A percentile compares a stretch with the other conserved stretches of the same genome.
These are phyloP conservation scores for Argya squamiceps DNA, from an alignment of 2,797 vertebrate species.

Conservation along the genomic window DNA sequence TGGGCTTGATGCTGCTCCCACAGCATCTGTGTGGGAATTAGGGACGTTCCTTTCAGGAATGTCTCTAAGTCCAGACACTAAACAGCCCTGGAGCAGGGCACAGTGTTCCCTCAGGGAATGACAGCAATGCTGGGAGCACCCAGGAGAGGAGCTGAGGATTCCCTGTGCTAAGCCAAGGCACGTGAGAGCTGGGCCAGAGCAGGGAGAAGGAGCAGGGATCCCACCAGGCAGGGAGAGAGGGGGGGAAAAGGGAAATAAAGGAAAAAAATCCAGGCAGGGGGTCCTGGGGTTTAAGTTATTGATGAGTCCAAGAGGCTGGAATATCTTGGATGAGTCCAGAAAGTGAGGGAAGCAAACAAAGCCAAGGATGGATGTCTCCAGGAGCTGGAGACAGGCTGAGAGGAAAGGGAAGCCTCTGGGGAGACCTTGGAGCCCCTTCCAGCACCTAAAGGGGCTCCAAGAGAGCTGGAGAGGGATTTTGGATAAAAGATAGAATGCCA, in stretches of 20 bases:
- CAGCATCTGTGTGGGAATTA: background rate
- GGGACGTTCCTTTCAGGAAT: background rate
- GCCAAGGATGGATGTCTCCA: background rate
- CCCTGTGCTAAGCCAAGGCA: background rate
- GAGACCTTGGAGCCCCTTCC: background rate
- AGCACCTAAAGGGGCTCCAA: background rate
- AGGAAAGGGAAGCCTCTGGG: background rate
- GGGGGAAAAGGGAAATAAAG: background rate
- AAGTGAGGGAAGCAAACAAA: background rate
- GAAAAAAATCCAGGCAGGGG: background rate
- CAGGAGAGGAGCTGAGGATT: background rate
- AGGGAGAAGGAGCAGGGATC: background rate
- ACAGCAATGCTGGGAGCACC: background rate
- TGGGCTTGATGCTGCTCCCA: background rate
- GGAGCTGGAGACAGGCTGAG: background rate
- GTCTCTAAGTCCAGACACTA: background rate
- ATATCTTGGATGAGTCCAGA: background rate
- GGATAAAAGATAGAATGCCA: background rate
- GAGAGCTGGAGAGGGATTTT: background rate
- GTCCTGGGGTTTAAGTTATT: background rate
- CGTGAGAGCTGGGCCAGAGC: fast-evolving
- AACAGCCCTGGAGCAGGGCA: background rate
- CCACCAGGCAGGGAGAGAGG: background rate
- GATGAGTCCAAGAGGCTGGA: background rate
- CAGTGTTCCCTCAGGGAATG: background rate